Conservation (phyloP, 2,113 vertebrate species). For the Ammodytes marinus region DNA sequence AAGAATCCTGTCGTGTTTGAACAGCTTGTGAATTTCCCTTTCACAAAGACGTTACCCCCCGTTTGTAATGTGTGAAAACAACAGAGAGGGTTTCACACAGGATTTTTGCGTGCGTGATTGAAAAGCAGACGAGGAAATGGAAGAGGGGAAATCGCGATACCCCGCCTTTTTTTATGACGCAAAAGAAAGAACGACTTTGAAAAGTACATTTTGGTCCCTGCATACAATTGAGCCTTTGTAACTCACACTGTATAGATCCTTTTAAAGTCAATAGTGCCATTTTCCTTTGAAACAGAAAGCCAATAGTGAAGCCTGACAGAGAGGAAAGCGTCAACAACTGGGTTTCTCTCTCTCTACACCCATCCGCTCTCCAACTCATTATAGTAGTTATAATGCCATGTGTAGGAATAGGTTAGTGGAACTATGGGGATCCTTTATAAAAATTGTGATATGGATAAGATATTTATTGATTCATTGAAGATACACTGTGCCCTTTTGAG, state of each 20-base stretch:
- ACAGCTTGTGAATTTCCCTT: neutral
- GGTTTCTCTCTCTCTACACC: slow-evolving; percentile 5
- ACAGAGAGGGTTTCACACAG: neutral
- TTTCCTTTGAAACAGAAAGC: slow-evolving; percentile 39
- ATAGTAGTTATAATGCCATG: slow-evolving; percentile 13
- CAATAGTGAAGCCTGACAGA: slow-evolving; percentile 13
- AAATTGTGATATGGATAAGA: slow-evolving; percentile 2
- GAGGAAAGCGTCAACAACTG: neutral
- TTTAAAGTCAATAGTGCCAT: slow-evolving; percentile 29
- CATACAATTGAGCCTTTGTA: slow-evolving; percentile 24
- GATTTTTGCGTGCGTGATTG: slow-evolving; percentile 24
- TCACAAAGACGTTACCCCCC: neutral
- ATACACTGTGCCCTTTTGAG: neutral
- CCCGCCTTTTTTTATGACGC: slow-evolving; percentile 5
- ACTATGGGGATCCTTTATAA: neutral
- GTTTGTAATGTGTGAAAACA: slow-evolving; percentile 41
- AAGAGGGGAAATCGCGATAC: slow-evolving; percentile 32
- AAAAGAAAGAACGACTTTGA: slow-evolving; percentile 32
- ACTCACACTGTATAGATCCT: slow-evolving; percentile 12
- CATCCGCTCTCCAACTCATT: neutral
- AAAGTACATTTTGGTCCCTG: neutral
- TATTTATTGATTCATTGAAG: slow-evolving; percentile 2
- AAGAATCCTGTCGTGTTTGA: neutral
- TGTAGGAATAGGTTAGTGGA: neutral
- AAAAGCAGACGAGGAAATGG: slow-evolving; percentile 11